These are phyloP conservation scores for Lottia scabra DNA, from an alignment of 2,888 invertebrate species.

Conservation along the genomic window DNA sequence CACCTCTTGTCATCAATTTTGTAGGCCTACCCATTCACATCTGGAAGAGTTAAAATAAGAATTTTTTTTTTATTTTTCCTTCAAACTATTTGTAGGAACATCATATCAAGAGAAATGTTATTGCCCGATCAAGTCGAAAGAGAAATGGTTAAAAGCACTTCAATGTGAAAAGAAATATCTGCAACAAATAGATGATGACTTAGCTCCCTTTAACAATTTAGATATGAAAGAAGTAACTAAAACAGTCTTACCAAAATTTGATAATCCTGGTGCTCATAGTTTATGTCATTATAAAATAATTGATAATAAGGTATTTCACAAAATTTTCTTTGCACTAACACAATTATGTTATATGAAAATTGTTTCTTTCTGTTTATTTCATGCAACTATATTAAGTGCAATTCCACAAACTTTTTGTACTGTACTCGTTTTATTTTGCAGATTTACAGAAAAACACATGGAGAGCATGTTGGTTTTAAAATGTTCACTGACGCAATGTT, in stretches of 20 bases:
- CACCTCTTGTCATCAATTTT: too few species aligned
- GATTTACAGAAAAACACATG: constrained; percentile 89
- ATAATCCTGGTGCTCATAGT: constrained; percentile 84
- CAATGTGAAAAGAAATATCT: constrained; percentile 73
- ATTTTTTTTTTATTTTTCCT: constrained; percentile 7
- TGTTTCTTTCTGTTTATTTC: too few species aligned
- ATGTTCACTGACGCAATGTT: constrained; percentile 93
- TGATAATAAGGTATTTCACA: constrained; percentile 76
- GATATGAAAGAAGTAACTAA: constrained; percentile 79
- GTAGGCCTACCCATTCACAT: too few species aligned
- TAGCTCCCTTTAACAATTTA: constrained; percentile 77
- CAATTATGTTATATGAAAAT: too few species aligned
- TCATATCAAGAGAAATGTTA: constrained; percentile 86
- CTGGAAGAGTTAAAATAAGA: too few species aligned
- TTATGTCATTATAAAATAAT: constrained; percentile 91
- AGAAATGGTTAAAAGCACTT: constrained; percentile 78
- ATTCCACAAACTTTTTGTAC: too few species aligned
- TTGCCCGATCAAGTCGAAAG: constrained; percentile 79
- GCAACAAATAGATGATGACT: constrained; percentile 81
- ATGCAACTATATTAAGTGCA: too few species aligned
- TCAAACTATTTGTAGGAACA: constrained; percentile 72
- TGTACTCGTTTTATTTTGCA: too few species aligned
- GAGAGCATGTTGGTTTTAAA: constrained; percentile 94
- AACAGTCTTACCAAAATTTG: constrained; percentile 78
- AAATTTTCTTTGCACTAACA: too few species aligned